These are phyloP conservation scores for Tragelaphus strepsiceros DNA, from an alignment of 2,113 vertebrate species.

Conservation along the genomic window DNA sequence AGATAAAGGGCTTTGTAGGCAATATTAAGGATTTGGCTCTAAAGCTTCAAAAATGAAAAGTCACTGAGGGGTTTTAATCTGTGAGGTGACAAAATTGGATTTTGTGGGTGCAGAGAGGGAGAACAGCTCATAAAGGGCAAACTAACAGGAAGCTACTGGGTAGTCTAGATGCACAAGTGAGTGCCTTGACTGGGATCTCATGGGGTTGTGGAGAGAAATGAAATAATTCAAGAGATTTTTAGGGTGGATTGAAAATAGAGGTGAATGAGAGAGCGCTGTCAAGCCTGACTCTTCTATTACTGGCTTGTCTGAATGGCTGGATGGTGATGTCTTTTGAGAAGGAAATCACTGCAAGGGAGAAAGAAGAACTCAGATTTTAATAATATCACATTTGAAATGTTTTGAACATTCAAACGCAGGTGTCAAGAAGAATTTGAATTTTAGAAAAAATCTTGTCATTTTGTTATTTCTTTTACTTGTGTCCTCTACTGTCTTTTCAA, in stretches of 20 bases:
- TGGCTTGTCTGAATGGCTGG: neutral
- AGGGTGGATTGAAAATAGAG: neutral
- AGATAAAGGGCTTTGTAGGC: neutral
- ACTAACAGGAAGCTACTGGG: neutral
- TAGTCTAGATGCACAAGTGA: neutral
- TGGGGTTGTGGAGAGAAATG: neutral
- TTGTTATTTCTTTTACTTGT: neutral
- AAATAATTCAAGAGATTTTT: neutral
- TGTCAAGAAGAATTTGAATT: neutral
- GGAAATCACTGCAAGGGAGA: neutral
- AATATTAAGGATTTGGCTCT: neutral
- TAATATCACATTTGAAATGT: neutral
- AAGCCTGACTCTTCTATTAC: neutral
- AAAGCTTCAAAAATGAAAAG: neutral
- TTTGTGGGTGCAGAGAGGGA: neutral
- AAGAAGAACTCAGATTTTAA: neutral
- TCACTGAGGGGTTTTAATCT: neutral
- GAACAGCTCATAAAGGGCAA: neutral
- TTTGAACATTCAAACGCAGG: neutral
- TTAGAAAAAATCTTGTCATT: neutral
- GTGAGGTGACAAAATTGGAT: neutral
- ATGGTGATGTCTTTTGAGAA: neutral
- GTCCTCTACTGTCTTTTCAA: neutral
- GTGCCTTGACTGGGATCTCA: neutral
- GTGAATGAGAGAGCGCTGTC: neutral